Evolutionary conservation across 2,888 invertebrate genomes (phyloP), one percentile per base, ranked within the genome.

Genomic region (Phymatocera aterrima): DNA sequence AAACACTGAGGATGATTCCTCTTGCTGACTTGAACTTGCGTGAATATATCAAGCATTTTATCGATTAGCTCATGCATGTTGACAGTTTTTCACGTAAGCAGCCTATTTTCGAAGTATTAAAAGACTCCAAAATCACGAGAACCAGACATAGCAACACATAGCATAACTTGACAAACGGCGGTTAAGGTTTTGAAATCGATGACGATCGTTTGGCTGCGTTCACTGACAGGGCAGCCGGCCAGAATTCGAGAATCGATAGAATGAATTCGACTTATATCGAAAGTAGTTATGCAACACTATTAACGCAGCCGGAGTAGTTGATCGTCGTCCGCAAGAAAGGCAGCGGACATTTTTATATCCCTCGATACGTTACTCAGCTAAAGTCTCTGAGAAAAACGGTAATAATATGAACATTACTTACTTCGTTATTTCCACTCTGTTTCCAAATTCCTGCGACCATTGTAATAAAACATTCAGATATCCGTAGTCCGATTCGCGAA

Each of bases 1-100:
- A 93, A 91, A 83, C 93, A 93, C 85, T 93, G 93, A 81, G 93
- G 93, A 87, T 95, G 95, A 82, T 93, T 93, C 3, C 94, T 94
- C 82, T 93, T 93, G 82, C 93, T 94, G 79, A 91, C 92, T 86
- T 95, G 95, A 18, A 93, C 94, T 84, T 93, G 93, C 84, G 93
- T 92, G 89, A 94, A 94, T 86, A 94, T 93, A 84, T 92, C 80
- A 3, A 74, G 79, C 70, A 84, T 80, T 28, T 79, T 79, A 79
- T 80, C 48, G 6, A 40, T 6, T 43, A 78, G 51, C 28, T 1
- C 12, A 3, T 3, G 6, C 72, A 48, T 72, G 15, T 46, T 46
- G 8, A 3, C 1, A 18, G 1, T 0, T n/a, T 15, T 18, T 18
- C 0, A 51, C 21, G 6, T 18, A 46, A n/a, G n/a, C n/a, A n/a